Evolutionary conservation across 2,888 invertebrate genomes (phyloP).

Genomic region (Pristionchus arcanus): DNA sequence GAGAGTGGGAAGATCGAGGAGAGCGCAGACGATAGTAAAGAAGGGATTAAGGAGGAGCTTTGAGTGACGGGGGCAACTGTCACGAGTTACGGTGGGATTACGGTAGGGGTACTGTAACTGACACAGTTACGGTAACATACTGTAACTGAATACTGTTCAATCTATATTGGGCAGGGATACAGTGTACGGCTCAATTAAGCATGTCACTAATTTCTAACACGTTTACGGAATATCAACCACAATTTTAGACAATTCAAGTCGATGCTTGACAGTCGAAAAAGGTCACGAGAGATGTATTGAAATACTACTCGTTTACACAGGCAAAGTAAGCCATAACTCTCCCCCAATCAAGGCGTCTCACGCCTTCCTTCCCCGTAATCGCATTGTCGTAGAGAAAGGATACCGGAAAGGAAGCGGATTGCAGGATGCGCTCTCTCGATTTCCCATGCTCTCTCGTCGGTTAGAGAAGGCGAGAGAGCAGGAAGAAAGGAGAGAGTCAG

Average conservation of each 20-base stretch:
- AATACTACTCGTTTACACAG: neutral
- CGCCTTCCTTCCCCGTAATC: neutral
- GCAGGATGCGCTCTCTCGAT: neutral
- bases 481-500: too few relatives aligned
- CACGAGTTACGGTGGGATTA: neutral
- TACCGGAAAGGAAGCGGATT: conserved; percentile 20
- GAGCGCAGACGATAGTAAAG: neutral
- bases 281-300: too few relatives aligned
- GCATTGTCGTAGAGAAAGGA: neutral
- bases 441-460: neutral
- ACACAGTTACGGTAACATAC: neutral
- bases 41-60: neutral
- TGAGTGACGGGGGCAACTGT: conserved; percentile 38
- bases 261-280: too few relatives aligned
- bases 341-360: conserved; percentile 31
- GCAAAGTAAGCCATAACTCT: neutral
- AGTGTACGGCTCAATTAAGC: too few relatives aligned
- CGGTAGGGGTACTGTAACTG: neutral
- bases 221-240: too few relatives aligned
- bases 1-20: neutral
- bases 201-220: too few relatives aligned
- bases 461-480: neutral
- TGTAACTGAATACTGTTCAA: neutral
- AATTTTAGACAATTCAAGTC: too few relatives aligned
- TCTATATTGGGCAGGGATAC: too few relatives aligned